phyloP scores from a whole-genome alignment of 1,140 invertebrate genomes.

The Cydia fagiglandana region DNA sequence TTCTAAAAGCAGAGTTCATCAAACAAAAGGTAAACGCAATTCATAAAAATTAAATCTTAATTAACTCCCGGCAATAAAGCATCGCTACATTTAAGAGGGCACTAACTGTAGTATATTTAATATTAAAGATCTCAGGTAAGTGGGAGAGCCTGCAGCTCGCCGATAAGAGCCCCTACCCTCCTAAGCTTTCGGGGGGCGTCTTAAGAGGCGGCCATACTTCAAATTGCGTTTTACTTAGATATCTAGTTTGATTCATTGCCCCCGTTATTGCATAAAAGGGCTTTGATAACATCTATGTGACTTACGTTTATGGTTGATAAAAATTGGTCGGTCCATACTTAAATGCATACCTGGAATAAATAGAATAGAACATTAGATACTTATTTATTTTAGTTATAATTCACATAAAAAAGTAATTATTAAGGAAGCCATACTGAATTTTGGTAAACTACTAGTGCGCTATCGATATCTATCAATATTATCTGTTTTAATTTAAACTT shows the following conservation, averaged over 20 bases:
- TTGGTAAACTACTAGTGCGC: background rate
- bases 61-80: conserved; percentile 52
- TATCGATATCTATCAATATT: background rate
- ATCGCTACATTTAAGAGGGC: conserved; percentile 60
- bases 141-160: conserved; percentile 72
- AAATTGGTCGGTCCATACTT: conserved; percentile 18
- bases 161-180: conserved; percentile 67
- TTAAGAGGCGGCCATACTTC: conserved; percentile 76
- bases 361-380: conserved; percentile 39
- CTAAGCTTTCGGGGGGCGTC: conserved; percentile 59
- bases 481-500: background rate
- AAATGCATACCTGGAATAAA: conserved; percentile 50
- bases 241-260: conserved; percentile 76
- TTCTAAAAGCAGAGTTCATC: conserved; percentile 34
- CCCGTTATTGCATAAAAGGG: conserved; percentile 73
- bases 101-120: conserved; percentile 77
- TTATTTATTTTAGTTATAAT: background rate
- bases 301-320: conserved; percentile 38
- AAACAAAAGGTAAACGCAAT: conserved; percentile 12
- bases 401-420: too few relatives aligned
- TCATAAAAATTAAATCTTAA: conserved; percentile 30
- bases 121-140: conserved; percentile 79
- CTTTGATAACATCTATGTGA: conserved; percentile 61
- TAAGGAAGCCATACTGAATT: too few relatives aligned
- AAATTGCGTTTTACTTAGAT: conserved; percentile 77